Conservation (phyloP, 1,140 invertebrate genomes). For the Sitobion miscanthi region DNA sequence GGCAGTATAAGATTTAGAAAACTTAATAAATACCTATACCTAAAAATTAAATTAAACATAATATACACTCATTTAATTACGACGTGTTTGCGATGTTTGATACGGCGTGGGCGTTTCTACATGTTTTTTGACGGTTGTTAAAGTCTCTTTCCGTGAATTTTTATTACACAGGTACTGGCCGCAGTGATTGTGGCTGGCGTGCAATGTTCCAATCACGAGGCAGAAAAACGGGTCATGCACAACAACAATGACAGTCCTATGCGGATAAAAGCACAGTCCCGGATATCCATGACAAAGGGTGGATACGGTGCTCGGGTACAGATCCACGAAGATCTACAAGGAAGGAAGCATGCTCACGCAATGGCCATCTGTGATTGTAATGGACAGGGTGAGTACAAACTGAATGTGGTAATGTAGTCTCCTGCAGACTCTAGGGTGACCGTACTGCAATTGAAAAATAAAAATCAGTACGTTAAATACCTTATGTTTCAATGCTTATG, state of each 20-base stretch:
- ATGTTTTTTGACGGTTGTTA: neutral
- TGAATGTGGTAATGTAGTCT: neutral
- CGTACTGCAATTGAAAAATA: neutral
- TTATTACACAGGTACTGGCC: conserved; percentile 31
- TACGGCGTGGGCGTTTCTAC: neutral
- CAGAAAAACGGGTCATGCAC: neutral
- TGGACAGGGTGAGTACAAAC: conserved; percentile 39
- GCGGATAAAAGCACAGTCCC: conserved; percentile 37
- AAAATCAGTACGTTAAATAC: neutral
- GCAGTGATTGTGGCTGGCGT: conserved; percentile 43
- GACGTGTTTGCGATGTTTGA: neutral
- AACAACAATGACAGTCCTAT: neutral
- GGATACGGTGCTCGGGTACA: conserved; percentile 43
- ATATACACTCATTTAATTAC: neutral
- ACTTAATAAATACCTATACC: neutral
- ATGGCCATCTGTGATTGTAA: conserved; percentile 47
- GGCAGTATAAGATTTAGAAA: neutral
- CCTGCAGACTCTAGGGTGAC: neutral
- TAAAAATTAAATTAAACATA: neutral
- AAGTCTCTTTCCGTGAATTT: conserved; percentile 14
- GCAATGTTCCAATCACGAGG: conserved; percentile 40
- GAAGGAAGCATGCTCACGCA: conserved; percentile 35
- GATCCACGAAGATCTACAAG: conserved; percentile 10
- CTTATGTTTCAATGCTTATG: neutral
- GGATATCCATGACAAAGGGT: neutral